Percentiles rank a stretch among this genome's conserved stretches.
Evolutionary conservation across 2,113 vertebrate genomes (phyloP).

Genomic region (Myrmecobius fasciatus): DNA sequence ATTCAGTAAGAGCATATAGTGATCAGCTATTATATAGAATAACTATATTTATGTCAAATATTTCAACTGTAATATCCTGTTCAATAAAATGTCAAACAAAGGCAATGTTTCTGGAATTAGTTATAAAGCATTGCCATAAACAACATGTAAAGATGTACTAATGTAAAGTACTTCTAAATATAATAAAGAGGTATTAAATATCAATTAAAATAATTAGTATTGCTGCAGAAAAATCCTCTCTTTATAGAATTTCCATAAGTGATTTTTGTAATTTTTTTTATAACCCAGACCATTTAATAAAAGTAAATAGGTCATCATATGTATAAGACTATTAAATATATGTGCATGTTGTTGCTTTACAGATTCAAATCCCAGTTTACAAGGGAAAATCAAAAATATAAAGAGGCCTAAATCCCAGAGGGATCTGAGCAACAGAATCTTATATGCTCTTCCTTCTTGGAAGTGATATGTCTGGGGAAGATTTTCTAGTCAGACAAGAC

Average conservation of each 20-base stretch:
- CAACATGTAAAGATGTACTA: neutral
- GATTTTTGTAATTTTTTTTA: neutral
- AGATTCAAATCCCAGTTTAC: neutral
- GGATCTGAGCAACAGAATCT: neutral
- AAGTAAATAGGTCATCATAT: neutral
- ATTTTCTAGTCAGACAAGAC: neutral
- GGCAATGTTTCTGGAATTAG: neutral
- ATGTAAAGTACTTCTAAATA: neutral
- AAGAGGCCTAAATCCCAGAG: neutral
- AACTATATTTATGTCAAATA: neutral
- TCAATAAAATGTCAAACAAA: slow-evolving; percentile 35
- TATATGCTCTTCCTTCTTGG: neutral
- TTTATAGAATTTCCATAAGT: neutral
- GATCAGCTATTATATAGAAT: neutral
- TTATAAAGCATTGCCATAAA: neutral
- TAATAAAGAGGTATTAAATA: neutral
- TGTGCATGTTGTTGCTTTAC: neutral
- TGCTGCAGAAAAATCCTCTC: neutral
- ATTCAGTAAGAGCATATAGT: neutral
- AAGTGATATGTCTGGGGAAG: neutral
- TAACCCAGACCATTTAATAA: neutral
- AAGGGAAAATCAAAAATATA: neutral
- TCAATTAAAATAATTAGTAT: neutral
- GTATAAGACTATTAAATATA: neutral
- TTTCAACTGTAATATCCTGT: slow-evolving; percentile 20